A percentile compares a stretch with the other conserved stretches of the same genome.
These are phyloP conservation scores for Brachypodius melanocephalos DNA, from an alignment of 2,113 vertebrate species.

Conservation along the genomic window DNA sequence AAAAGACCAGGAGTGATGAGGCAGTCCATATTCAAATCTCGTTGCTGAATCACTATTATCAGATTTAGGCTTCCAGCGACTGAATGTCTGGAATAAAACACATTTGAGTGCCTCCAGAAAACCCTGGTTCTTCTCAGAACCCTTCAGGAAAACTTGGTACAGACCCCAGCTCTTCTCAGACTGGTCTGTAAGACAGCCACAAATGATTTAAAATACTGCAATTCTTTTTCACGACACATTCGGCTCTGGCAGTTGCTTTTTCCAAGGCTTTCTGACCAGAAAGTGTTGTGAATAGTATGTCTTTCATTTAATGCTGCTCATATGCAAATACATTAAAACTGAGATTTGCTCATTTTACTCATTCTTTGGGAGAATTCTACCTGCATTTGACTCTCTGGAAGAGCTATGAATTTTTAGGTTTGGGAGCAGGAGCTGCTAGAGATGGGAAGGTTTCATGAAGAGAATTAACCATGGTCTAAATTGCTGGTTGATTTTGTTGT, in stretches of 20 bases:
- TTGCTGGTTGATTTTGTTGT: neutral
- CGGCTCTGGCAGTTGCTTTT: neutral
- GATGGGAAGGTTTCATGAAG: neutral
- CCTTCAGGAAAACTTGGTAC: neutral
- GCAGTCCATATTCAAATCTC: neutral
- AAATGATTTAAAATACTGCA: neutral
- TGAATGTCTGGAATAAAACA: neutral
- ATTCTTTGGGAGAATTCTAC: neutral
- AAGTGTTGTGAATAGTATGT: neutral
- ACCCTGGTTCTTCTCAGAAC: neutral
- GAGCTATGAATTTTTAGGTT: neutral
- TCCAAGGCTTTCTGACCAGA: neutral
- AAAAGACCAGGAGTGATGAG: neutral
- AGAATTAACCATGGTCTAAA: neutral
- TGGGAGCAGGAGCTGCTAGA: neutral
- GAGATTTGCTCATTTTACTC: neutral
- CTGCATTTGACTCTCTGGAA: neutral
- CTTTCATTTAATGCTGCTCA: neutral
- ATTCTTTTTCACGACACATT: neutral
- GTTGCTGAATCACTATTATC: neutral
- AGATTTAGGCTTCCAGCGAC: accelerated
- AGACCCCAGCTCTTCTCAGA: neutral
- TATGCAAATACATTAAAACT: neutral
- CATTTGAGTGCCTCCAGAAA: neutral
- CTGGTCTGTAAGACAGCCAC: neutral